Conservation (phyloP, 2,888 invertebrate species). For the Ypsolopha scabrella region DNA sequence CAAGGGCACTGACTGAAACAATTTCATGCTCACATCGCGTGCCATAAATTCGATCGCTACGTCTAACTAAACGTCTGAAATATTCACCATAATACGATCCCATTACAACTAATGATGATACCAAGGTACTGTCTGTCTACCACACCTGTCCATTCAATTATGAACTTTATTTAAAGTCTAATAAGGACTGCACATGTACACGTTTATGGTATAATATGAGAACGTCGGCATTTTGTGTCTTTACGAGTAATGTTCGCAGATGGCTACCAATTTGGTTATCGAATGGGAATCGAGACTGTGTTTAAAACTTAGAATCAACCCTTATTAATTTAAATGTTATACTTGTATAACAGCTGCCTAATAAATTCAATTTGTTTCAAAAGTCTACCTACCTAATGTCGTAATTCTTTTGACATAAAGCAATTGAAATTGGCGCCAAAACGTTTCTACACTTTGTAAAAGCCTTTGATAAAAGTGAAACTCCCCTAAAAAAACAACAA, state of each 20-base stretch:
- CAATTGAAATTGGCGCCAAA: background rate
- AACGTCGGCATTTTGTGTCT: slow-evolving; percentile 27
- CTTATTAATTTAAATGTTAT: too few relatives aligned
- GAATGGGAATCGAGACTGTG: background rate
- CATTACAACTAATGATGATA: slow-evolving; percentile 61
- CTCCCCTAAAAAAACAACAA: background rate
- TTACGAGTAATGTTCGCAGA: slow-evolving; percentile 8
- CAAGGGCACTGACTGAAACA: slow-evolving; percentile 13
- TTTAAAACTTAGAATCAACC: background rate
- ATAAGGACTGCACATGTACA: too few relatives aligned
- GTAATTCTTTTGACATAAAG: too few relatives aligned
- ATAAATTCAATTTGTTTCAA: too few relatives aligned
- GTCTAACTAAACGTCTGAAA: slow-evolving; percentile 58
- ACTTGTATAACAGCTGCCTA: too few relatives aligned
- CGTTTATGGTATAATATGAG: too few relatives aligned
- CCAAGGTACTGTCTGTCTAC: slow-evolving; percentile 36
- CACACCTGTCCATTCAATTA: too few relatives aligned
- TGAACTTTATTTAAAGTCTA: too few relatives aligned
- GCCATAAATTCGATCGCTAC: slow-evolving; percentile 28
- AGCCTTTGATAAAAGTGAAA: background rate
- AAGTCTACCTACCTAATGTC: too few relatives aligned
- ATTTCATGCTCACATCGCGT: slow-evolving; percentile 32
- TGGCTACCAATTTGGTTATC: slow-evolving; percentile 6
- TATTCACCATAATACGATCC: slow-evolving; percentile 51
- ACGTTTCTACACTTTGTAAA: background rate